Base-by-base conservation (phyloP, 2,113 vertebrate genomes). In the Garra rufa region DNA sequence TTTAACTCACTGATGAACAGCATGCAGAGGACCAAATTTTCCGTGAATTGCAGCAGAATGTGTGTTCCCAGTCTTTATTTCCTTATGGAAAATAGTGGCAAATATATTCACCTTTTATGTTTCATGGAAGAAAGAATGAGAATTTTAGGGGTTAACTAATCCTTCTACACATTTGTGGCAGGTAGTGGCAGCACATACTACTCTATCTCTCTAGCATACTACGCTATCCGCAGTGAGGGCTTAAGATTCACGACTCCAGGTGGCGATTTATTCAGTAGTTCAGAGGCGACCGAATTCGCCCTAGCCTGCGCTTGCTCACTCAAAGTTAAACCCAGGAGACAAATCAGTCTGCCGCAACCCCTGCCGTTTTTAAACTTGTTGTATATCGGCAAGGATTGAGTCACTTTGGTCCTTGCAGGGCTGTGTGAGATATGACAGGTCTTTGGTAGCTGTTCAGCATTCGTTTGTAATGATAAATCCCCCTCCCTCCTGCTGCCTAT, bases 251-350 rank as follows among this genome's bases (percentile, higher is more conserved):
- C 75, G 46, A 73, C 67, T 76, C 70, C 24, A 52, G 52, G 83
- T 61, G 80, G 70, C 52, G 73, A 59, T 71, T 87, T 89, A 83
- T 84, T 88, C 80, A 85, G 34, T 38, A 67, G 28, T 75, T 57
- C 75, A 78, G 38, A 67, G 82, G 57, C 65, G 59, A 79, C 75
- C 8, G 41, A 71, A 55, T 83, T 85, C 81, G 87, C 81, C 76
- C 63, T n/a, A 50, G 43, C 44, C 41, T 34, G 69, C 30, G 63
- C 63, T 61, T 43, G 3, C 69, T 86, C 83, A 61, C 41, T 88
- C 76, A 88, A 82, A 85, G 85, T 83, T 81, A 87, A 87, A 85
- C 76, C 83, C 74, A 46, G 84, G 82, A 82, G 82, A 88, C 78
- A 84, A 88, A 86, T 86, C 69, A 77, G 48, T 70, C 83, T 57